A percentile compares a stretch with the other conserved stretches of the same genome.
Evolutionary conservation across 2,113 vertebrate genomes (phyloP).

Genomic region (Bubalus kerabau): DNA sequence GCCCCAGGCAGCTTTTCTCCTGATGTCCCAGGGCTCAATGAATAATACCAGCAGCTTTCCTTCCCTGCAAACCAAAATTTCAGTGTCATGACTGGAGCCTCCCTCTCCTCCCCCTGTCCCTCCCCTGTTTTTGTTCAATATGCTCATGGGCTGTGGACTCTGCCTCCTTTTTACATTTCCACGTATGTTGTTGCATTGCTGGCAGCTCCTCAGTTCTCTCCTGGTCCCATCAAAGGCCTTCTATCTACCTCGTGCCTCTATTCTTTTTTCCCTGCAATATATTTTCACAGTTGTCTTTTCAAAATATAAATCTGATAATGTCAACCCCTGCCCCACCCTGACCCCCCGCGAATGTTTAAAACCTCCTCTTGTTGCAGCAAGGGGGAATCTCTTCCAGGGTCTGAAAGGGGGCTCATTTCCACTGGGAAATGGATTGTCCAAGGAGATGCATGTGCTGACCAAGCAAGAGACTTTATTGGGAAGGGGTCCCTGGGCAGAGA

Average conservation of each 20-base stretch:
- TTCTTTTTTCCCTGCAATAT: background rate
- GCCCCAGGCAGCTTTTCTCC: background rate
- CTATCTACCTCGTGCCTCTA: background rate
- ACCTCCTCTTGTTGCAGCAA: background rate
- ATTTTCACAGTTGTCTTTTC: background rate
- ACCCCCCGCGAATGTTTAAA: background rate
- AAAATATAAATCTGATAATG: background rate
- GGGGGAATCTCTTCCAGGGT: background rate
- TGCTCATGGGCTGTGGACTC: background rate
- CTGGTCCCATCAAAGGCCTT: background rate
- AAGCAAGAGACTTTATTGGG: background rate
- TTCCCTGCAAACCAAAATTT: background rate
- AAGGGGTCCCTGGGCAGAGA: background rate
- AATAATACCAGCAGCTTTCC: background rate
- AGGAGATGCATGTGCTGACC: background rate
- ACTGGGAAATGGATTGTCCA: background rate
- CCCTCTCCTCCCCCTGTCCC: too few species aligned
- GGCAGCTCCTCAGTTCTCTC: background rate
- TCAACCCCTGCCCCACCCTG: background rate
- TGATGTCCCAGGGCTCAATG: accelerated
- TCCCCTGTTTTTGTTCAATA: background rate
- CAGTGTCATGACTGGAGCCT: background rate
- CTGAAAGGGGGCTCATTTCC: background rate
- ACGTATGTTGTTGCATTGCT: accelerated
- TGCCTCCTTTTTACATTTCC: background rate